These are phyloP conservation scores for Thaumatotibia leucotreta DNA, from an alignment of 1,140 invertebrate species.

Conservation along the genomic window DNA sequence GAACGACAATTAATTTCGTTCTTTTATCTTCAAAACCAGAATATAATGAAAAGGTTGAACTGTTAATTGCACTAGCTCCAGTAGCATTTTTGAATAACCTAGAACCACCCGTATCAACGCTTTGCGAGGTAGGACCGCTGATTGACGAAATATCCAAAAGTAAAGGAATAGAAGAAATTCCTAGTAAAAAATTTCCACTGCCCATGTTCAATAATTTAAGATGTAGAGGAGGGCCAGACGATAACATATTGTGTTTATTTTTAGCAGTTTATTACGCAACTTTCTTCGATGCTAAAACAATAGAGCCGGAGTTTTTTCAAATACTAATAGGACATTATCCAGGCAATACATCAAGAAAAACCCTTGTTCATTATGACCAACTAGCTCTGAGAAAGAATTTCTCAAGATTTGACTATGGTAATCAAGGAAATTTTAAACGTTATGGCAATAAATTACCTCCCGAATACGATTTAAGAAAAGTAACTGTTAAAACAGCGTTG, in stretches of 20 bases:
- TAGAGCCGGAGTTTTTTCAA: neutral
- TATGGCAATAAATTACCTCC: neutral
- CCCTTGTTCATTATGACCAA: neutral
- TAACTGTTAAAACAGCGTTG: neutral
- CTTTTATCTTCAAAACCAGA: conserved; percentile 75
- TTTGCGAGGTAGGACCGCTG: neutral
- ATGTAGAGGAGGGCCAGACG: neutral
- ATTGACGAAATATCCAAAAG: neutral
- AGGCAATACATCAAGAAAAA: neutral
- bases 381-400: neutral
- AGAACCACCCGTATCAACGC: neutral
- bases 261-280: neutral
- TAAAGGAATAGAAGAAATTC: neutral
- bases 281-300: neutral
- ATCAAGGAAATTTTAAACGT: neutral
- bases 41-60: conserved; percentile 78
- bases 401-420: neutral
- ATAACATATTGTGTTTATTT: neutral
- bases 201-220: neutral
- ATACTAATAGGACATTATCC: neutral
- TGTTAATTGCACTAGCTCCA: conserved; percentile 79
- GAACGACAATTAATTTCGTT: conserved; percentile 79
- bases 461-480: neutral
- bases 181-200: conserved; percentile 1
- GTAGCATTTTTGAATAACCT: conserved; percentile 76